Percentiles rank a stretch among this genome's conserved stretches.
Conservation (phyloP, 2,113 vertebrate species). For the Syrmaticus mikado region DNA sequence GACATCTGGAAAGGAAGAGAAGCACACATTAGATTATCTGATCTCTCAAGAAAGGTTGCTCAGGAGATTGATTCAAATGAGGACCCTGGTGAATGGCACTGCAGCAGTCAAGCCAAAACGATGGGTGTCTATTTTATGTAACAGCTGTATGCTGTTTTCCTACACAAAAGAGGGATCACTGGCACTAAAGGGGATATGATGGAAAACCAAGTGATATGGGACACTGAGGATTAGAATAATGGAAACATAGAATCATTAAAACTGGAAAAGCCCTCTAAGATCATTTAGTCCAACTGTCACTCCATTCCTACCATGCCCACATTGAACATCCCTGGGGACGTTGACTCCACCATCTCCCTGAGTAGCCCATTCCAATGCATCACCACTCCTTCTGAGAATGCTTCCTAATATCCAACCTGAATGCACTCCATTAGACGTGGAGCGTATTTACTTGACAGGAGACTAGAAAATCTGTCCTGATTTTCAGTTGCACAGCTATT, state of each 20-base stretch:
- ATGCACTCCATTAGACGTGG: not conserved
- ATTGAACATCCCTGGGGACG: too few species aligned
- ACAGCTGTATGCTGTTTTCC: not conserved
- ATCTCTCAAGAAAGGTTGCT: not conserved
- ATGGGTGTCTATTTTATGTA: not conserved
- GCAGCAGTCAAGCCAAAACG: not conserved
- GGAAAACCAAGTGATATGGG: not conserved
- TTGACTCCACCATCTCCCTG: too few species aligned
- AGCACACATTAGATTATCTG: slow-evolving; percentile 14
- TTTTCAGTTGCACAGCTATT: not conserved
- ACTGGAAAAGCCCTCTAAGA: too few species aligned
- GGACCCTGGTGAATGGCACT: not conserved
- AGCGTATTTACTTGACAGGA: not conserved
- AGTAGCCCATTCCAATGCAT: too few species aligned
- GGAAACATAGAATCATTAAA: too few species aligned
- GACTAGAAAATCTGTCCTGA: not conserved
- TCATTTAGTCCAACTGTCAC: too few species aligned
- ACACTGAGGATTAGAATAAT: not conserved
- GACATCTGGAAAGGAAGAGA: slow-evolving; percentile 86
- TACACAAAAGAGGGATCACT: not conserved
- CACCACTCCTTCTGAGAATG: too few species aligned
- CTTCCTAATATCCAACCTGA: too few species aligned
- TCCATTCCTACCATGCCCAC: too few species aligned
- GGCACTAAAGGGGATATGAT: not conserved
- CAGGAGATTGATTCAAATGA: not conserved